Conservation (phyloP, 2,797 vertebrate species). For the Chanos chanos region DNA sequence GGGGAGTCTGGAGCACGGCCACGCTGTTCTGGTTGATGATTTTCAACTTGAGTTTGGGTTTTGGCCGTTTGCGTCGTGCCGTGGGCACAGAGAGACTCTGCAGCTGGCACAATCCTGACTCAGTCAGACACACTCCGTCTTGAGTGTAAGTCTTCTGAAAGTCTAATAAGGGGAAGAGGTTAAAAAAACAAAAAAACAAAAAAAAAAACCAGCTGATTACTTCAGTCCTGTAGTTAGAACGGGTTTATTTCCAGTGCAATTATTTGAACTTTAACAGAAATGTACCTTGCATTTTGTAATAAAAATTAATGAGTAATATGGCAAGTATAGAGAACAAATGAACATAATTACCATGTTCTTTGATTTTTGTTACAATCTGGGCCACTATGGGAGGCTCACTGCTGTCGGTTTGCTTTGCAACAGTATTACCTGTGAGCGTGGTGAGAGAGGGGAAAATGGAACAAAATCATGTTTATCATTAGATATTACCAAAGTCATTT, state of each 20-base stretch:
- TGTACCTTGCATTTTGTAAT: no score
- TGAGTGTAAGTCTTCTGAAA: conserved; percentile 88
- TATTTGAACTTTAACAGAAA: no score
- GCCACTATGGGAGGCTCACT: conserved; percentile 55
- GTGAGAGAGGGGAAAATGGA: no score
- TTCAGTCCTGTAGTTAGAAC: neutral
- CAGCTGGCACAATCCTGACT: conserved; percentile 88
- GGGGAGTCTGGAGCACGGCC: conserved; percentile 88
- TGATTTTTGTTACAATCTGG: conserved; percentile 54
- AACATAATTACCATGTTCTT: conserved; percentile 35
- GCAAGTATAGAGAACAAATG: neutral
- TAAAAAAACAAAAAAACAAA: neutral
- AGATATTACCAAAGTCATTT: conserved; percentile 24
- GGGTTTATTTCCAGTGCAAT: no score
- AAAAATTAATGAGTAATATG: no score
- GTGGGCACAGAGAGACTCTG: conserved; percentile 86
- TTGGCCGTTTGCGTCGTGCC: conserved; percentile 82
- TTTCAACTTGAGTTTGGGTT: conserved; percentile 95
- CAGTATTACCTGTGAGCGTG: conserved; percentile 5
- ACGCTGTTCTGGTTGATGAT: conserved; percentile 99
- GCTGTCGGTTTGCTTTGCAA: conserved; percentile 39
- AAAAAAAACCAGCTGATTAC: neutral
- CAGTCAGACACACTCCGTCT: conserved; percentile 95
- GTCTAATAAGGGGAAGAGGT: conserved; percentile 61
- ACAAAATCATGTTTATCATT: neutral